Base-by-base conservation (phyloP, 1,140 invertebrate genomes). In the Tigriopus japonicus region DNA sequence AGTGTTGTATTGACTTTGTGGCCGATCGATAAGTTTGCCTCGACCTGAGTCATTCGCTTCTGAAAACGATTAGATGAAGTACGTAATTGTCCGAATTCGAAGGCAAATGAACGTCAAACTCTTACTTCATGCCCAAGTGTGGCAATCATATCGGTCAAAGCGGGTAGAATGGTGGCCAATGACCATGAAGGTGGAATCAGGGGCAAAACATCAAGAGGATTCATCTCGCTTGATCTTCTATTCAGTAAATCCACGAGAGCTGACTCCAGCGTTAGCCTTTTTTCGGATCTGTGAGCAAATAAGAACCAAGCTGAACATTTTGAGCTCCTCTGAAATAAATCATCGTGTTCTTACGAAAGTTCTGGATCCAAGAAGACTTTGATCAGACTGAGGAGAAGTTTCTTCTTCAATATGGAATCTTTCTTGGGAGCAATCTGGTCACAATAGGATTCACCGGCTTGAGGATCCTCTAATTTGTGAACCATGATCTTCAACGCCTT, bases 401-500 rank as follows among this genome's bases (percentile, higher is more conserved):
- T 15, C n/a, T 21, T 21, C 45, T 21, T 15, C 21, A 17, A 10
- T 21, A 6, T 21, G 21, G 45, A 15, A 49, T 21, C 21, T 17
- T 49, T 49, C n/a, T 49, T 49, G 45, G 45, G n/a, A 15, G 71
- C 70, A 63, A 72, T 72, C 13, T 70, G 67, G 19, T 71, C 56
- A 62, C 73, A 74, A 59, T 73, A 74, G 54, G 69, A 69, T 64
- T 73, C 72, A 40, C 72, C 73, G 17, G 69, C 68, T 24, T 65
- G 66, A 63, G 68, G 73, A 65, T 75, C 72, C 61, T 70, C 67
- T 41, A 74, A 64, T 59, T 73, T 70, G 65, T 74, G 69, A 0
- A 74, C 71, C 17, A 74, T 66, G 52, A 75, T 72, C 23, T 67
- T 63, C 17, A 75, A 62, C 1, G 74, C 71, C 63, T 73, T 73